Base-by-base conservation (phyloP, 1,140 invertebrate genomes). In the Pteromalus puparum region DNA sequence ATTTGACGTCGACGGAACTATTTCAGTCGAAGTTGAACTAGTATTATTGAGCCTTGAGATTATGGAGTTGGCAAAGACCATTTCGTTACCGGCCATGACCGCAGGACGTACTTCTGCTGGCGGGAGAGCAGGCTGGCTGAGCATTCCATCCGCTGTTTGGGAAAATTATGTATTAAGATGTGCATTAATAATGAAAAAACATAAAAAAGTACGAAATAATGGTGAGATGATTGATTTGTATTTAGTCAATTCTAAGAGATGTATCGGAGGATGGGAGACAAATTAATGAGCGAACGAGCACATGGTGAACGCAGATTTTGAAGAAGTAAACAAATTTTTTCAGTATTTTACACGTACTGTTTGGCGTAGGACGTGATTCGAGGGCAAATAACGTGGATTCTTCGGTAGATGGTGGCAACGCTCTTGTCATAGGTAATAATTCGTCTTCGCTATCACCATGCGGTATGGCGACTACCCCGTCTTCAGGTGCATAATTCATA, bases 21-120 rank as follows among this genome's bases (percentile, higher is more conserved):
- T 92, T 88, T 94, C 93, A 38, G 89, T 92, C 1, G 91, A 90
- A 10, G 90, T 87, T 70, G 89, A 89, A 73, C 86, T 87, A 28
- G 90, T 89, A 48, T 87, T 90, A 86, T 86, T 89, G 28, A 87
- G 87, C 72, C 88, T 87, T 77, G 88, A 89, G 76, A 87, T 90
- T 48, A 90, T 90, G 24, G 87, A 83, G 72, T 89, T 89, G 0
- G 89, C 88, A 53, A 90, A 86, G 4, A 92, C 92, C n/a, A 95
- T 92, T 90, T 95, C 94, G 61, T 93, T 95, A 7, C 94, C 94
- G 38, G 94, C 93, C 84, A 94, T 89, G 48, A 95, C 90, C 4
- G 93, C 92, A 5, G 92, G 93, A 24, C 91, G 92, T 84, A 92
- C 91, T 82, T 90, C 88, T 13, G 91, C 87, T 68, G 93, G 90